A percentile compares a stretch with the other conserved stretches of the same genome.
These are phyloP conservation scores for Budorcas taxicolor DNA, from an alignment of 2,113 vertebrate genomes.

Conservation along the genomic window DNA sequence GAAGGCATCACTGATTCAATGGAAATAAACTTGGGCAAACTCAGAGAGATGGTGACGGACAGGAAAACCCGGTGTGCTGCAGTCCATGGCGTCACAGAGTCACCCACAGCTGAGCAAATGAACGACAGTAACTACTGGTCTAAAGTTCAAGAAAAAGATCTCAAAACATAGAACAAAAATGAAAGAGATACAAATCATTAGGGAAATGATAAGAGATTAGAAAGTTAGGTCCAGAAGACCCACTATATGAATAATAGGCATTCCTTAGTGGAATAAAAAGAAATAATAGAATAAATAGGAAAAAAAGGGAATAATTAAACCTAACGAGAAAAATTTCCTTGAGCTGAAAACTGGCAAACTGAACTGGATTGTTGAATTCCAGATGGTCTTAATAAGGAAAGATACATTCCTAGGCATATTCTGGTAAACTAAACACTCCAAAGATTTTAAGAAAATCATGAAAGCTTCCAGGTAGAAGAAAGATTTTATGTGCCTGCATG, in stretches of 20 bases:
- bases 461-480: background rate
- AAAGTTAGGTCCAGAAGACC: background rate
- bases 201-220: background rate
- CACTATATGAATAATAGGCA: background rate
- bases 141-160: background rate
- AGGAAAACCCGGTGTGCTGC: background rate
- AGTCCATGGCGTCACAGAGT: background rate
- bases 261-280: background rate
- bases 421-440: background rate
- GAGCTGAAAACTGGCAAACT: background rate
- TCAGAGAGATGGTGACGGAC: background rate
- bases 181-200: background rate
- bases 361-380: background rate
- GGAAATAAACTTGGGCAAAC: background rate
- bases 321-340: background rate
- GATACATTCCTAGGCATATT: background rate
- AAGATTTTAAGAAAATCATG: background rate
- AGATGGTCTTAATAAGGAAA: slow-evolving; percentile 1
- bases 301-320: background rate
- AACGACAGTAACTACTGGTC: background rate
- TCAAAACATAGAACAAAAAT: background rate
- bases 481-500: background rate
- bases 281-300: background rate
- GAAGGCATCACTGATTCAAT: background rate
- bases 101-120: background rate